A percentile compares a stretch with the other conserved stretches of the same genome.
Evolutionary conservation across 2,113 vertebrate species (phyloP).

Genomic region (Pomatostomus ruficeps): DNA sequence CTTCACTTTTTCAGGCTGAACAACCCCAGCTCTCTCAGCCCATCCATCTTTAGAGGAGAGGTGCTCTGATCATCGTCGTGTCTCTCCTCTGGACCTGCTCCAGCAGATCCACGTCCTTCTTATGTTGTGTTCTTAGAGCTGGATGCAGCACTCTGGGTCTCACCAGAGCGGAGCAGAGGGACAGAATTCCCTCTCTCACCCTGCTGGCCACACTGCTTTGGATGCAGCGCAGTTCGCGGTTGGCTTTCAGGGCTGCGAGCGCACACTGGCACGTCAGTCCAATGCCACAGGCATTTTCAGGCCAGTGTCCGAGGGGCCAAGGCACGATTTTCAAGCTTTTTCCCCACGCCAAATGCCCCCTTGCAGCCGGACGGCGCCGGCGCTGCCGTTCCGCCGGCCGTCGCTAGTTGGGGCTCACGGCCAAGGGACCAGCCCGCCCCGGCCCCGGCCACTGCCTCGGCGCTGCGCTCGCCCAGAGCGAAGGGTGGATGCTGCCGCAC

Average conservation of each 20-base stretch:
- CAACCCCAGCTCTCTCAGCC: neutral
- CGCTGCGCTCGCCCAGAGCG: neutral
- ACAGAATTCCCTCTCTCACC: neutral
- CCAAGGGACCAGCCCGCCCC: neutral
- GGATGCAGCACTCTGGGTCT: neutral
- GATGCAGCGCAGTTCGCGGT: neutral
- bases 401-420: constrained; percentile 70
- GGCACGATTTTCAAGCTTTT: neutral
- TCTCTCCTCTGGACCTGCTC: neutral
- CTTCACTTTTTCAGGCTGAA: neutral
- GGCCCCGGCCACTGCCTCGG: neutral
- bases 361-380: accelerated
- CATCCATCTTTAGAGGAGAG: neutral
- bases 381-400: neutral
- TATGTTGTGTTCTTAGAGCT: neutral
- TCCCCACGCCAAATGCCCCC: accelerated
- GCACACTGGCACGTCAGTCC: accelerated
- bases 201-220: accelerated
- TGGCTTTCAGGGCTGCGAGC: neutral
- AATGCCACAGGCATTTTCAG: accelerated
- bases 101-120: neutral
- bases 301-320: neutral
- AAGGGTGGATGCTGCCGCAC: neutral
- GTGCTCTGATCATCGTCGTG: neutral
- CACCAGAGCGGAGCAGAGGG: neutral